A percentile compares a stretch with the other conserved stretches of the same genome.
Conservation (phyloP, 2,888 invertebrate genomes). For the Bugula neritina region DNA sequence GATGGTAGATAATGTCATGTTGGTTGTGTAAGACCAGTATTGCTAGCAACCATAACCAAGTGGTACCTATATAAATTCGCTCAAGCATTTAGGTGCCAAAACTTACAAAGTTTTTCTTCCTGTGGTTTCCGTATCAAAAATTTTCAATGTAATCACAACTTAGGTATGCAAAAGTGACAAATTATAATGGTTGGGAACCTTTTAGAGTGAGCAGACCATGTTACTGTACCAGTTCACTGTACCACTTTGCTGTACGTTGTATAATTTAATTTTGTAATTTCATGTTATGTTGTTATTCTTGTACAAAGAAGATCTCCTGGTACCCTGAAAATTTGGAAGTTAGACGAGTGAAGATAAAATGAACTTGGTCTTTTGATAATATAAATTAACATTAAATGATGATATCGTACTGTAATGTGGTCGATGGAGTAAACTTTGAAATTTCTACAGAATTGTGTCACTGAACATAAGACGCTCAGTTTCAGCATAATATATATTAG, state of each 20-base stretch:
- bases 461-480: background rate
- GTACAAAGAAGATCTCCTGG: background rate
- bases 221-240: no score
- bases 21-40: background rate
- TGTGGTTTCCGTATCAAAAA: no score
- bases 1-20: background rate
- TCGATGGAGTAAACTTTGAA: background rate
- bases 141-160: no score
- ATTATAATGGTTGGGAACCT: no score
- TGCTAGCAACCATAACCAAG: background rate
- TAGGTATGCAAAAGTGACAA: no score
- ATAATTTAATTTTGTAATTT: background rate
- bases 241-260: no score
- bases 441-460: background rate
- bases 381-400: background rate
- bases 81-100: conserved; percentile 9
- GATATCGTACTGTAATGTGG: background rate
- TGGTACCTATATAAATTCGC: background rate
- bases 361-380: background rate
- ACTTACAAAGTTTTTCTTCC: no score
- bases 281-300: background rate
- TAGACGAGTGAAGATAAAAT: background rate
- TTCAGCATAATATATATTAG: no score
- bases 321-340: background rate
- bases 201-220: no score